Base-by-base conservation (phyloP, 2,113 vertebrate genomes). In the Polyodon spathula region DNA sequence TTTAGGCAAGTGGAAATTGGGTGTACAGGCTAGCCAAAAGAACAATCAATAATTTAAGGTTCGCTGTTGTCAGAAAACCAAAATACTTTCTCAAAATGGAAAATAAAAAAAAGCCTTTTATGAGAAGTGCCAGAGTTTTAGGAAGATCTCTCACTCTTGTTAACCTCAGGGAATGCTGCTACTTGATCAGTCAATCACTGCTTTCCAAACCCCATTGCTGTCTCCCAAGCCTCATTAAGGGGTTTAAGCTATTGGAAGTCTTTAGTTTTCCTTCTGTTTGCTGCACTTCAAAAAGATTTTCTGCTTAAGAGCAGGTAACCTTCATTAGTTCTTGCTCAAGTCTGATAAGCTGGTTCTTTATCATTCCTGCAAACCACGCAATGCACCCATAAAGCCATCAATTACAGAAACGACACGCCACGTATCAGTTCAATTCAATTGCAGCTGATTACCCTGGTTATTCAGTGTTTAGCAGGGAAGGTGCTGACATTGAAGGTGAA, bases 371-470 rank as follows among this genome's bases (percentile, higher is more conserved):
- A 44, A 63, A 43, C 51, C 59, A 62, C 41, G 54, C 60, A 65
- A 14, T 40, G 44, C 61, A 48, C 58, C 55, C 40, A 63, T 68
- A 64, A 58, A 68, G 61, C 64, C 66, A 72, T 68, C 66, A 72
- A 61, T 64, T 68, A 72, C 59, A 4, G 43, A 56, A 58, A 58
- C 38, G 59, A 58, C 51, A 58, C 50, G 39, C 39, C 66, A 52
- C 54, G 7, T 66, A 66, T 71, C 66, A 66, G 54, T 63, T 61
- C 61, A 66, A 68, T 71, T 68, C 66, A n/a, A 71, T 66, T 66
- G 43, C 52, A 17, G 55, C 51, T 71, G 63, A 66, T 66, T 60
- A 60, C 58, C 66, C 15, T 14, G 9, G 61, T 58, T 59, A 66
- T 61, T 64, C 56, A 51, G 55, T 42, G 38, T 61, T 59, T 63